Evolutionary conservation across 1,140 invertebrate species (phyloP), one percentile per base, ranked within the genome.

Genomic region (Vanessa atalanta): DNA sequence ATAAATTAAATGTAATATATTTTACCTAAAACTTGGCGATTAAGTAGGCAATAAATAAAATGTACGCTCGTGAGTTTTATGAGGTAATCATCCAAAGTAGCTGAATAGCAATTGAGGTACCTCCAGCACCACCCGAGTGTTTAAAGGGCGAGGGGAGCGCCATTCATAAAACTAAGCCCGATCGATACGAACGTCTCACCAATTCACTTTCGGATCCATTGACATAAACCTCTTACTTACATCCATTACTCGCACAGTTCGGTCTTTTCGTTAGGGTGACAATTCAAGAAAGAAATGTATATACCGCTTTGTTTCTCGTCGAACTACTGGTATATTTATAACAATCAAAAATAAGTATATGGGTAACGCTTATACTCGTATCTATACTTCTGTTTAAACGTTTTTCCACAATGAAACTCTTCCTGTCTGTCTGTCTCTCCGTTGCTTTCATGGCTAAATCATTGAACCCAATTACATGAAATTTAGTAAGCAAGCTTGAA

Each of bases 81-180:
- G 66, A 65, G 72, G 72, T 66, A 74, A 74, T 74, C 66, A 65
- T 74, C 72, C 16, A 74, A 74, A 74, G 72, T 74, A 69, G 72
- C 72, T 69, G 72, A 69, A 74, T 69, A 72, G 20, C 16, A n/a
- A 23, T 57, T 23, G 63, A 72, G 73, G 71, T 72, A 70, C 73
- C 53, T 61, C 26, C 37, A 65, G 64, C 70, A 57, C 68, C 47
- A 23, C 47, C 63, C 53, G n/a, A 61, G 61, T 65, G 63, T 47
- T 64, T 65, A 20, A 53, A 65, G 65, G 66, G 70, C 57, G 66
- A 73, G 76, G 67, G 75, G 75, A 70, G 79, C 78, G 79, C 82
- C 88, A 90, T 90, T 90, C 88, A 90, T 88, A 88, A 88, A 88
- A 88, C 85, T 81, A 77, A 84, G 77, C 78, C 65, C 79, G 88